Conservation (phyloP, 1,140 invertebrate genomes). For the Hesperophylax magnus region DNA sequence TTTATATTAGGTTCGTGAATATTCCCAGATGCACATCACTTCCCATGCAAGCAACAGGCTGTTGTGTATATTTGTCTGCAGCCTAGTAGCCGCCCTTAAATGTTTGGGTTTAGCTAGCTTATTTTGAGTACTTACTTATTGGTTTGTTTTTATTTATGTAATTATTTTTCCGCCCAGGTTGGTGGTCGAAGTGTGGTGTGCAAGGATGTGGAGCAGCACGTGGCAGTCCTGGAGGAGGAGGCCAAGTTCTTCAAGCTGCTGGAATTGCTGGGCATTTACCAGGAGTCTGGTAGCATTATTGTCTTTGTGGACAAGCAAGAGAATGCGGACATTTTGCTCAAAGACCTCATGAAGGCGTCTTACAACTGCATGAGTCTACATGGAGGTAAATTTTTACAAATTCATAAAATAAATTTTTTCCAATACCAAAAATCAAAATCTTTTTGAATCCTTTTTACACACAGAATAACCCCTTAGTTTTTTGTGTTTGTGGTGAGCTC, state of each 20-base stretch:
- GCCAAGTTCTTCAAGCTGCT: slow-evolving; percentile 98
- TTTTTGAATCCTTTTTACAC: background rate
- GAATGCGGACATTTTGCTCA: slow-evolving; percentile 93
- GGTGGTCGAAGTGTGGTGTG: slow-evolving; percentile 98
- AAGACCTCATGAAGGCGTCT: slow-evolving; percentile 97
- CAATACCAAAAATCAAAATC: background rate
- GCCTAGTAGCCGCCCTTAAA: too few relatives aligned
- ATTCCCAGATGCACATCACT: too few relatives aligned
- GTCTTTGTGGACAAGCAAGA: slow-evolving; percentile 99
- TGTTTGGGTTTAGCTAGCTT: too few relatives aligned
- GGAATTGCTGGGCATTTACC: slow-evolving; percentile 95
- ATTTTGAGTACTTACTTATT: too few relatives aligned
- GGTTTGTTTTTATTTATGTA: background rate
- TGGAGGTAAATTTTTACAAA: slow-evolving; percentile 77
- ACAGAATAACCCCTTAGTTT: too few relatives aligned
- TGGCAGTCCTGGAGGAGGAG: slow-evolving; percentile 95
- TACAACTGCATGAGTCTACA: slow-evolving; percentile 97
- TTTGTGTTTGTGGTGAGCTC: too few relatives aligned
- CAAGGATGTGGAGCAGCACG: slow-evolving; percentile 97
- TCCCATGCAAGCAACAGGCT: too few relatives aligned
- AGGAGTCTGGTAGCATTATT: slow-evolving; percentile 93
- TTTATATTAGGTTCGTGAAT: too few relatives aligned
- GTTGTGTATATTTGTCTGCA: too few relatives aligned
- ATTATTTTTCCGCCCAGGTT: slow-evolving; percentile 72
- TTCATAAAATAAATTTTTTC: too few relatives aligned